Percentiles rank a stretch among this genome's conserved stretches.
phyloP scores from a whole-genome alignment of 1,140 invertebrate species.

The Aphelinus atriplicis region DNA sequence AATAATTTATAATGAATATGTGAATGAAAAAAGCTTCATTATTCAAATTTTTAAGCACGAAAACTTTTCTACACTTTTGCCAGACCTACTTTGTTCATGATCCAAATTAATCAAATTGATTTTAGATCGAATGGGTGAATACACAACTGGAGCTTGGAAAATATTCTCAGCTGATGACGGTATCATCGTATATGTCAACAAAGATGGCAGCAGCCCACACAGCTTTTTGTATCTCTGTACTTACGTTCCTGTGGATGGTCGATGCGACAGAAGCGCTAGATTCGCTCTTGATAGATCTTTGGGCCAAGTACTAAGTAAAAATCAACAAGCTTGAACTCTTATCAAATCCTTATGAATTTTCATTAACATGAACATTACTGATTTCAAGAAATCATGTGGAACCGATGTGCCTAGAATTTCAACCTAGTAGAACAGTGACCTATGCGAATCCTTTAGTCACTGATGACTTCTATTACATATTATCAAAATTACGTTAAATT shows the following conservation, averaged over 20 bases:
- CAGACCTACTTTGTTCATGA: too few species aligned
- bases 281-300: conserved; percentile 56
- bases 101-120: too few species aligned
- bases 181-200: conserved; percentile 53
- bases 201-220: conserved; percentile 53
- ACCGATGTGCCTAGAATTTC: neutral
- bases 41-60: neutral
- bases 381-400: conserved; percentile 28
- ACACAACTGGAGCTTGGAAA: conserved; percentile 40
- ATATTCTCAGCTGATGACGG: conserved; percentile 43
- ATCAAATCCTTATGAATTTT: conserved; percentile 13
- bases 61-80: neutral
- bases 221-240: conserved; percentile 55
- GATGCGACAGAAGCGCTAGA: conserved; percentile 63
- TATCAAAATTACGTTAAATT: neutral
- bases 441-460: conserved; percentile 54
- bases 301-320: conserved; percentile 59
- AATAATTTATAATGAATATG: too few species aligned
- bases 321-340: neutral
- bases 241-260: conserved; percentile 64
- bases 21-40: too few species aligned
- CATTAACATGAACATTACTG: neutral
- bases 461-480: conserved; percentile 47
- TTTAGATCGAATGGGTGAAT: conserved; percentile 55
- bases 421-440: conserved; percentile 41